phyloP scores from a whole-genome alignment of 2,797 vertebrate species.

The Peromyscus nudipes region DNA sequence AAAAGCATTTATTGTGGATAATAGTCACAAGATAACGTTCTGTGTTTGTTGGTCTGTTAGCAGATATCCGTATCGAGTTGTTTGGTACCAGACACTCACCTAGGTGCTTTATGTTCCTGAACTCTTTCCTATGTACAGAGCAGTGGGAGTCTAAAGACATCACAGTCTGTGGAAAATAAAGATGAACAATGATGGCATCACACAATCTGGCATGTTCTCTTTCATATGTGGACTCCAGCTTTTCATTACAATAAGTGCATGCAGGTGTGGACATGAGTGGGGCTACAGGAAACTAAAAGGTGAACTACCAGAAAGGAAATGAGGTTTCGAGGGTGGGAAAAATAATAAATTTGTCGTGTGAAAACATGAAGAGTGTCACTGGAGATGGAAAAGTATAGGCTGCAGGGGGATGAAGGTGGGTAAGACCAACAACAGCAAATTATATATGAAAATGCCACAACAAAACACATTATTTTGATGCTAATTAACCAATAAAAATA shows the following conservation, averaged over 20 bases:
- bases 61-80: background rate
- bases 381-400: background rate
- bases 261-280: background rate
- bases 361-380: background rate
- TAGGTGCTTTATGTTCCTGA: background rate
- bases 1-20: background rate
- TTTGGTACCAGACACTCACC: background rate
- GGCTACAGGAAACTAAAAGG: background rate
- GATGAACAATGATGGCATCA: background rate
- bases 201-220: background rate
- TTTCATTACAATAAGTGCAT: too few relatives aligned
- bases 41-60: background rate
- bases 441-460: background rate
- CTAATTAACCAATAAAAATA: background rate
- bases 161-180: background rate
- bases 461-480: background rate
- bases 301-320: rapidly evolving
- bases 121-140: background rate
- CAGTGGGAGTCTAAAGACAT: background rate
- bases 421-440: background rate
- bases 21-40: background rate
- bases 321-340: background rate
- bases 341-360: background rate
- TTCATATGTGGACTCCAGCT: background rate
- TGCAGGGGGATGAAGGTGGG: too few relatives aligned